These are phyloP conservation scores for Taenaris catops DNA, from an alignment of 2,888 invertebrate genomes.

Conservation along the genomic window DNA sequence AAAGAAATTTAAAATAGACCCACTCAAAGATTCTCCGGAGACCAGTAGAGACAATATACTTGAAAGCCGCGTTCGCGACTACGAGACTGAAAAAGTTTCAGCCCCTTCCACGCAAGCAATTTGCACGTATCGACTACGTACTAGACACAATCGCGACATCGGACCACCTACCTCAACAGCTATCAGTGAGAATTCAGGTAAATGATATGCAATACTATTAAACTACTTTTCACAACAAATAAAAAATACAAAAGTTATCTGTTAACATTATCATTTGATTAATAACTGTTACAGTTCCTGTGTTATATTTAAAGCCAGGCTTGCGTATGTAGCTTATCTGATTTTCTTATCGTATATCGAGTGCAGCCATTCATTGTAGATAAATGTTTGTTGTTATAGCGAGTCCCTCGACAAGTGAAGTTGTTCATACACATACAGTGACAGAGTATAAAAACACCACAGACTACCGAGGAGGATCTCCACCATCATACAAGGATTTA, in stretches of 20 bases:
- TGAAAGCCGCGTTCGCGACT: conserved; percentile 39
- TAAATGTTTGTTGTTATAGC: conserved; percentile 57
- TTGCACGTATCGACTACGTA: conserved; percentile 51
- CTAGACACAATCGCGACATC: conserved; percentile 49
- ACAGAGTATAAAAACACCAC: conserved; percentile 45
- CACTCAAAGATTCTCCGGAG: conserved; percentile 53
- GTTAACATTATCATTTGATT: conserved; percentile 3
- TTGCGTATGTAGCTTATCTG: conserved; percentile 43
- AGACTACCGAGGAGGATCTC: conserved; percentile 46
- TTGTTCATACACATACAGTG: conserved; percentile 34
- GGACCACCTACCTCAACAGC: conserved; percentile 58
- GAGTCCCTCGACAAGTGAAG: conserved; percentile 48
- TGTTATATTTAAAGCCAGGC: conserved; percentile 21
- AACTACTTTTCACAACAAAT: background rate
- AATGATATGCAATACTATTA: conserved; percentile 3
- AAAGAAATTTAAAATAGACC: conserved; percentile 78
- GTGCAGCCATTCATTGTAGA: conserved; percentile 53
- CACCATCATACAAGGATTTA: conserved; percentile 54
- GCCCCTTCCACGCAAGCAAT: conserved; percentile 34
- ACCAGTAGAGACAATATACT: conserved; percentile 36
- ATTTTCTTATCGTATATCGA: conserved; percentile 56
- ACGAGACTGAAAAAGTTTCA: conserved; percentile 49
- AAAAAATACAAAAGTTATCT: conserved; percentile 25
- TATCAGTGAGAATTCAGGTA: conserved; percentile 62
- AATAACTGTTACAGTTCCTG: conserved; percentile 1